Base-by-base conservation (phyloP, 2,888 invertebrate species). In the Pterobdella sp. region DNA sequence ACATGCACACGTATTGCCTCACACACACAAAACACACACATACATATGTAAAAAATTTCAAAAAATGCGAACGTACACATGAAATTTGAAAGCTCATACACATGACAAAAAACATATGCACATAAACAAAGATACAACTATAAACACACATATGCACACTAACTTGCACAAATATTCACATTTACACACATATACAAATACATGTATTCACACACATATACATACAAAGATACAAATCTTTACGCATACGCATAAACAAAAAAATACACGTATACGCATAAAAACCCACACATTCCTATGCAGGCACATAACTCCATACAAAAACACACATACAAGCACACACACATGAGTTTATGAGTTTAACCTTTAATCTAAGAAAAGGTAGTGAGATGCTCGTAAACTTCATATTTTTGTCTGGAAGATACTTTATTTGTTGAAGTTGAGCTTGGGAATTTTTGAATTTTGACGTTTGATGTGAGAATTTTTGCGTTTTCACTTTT, bases 281-380 rank as follows among this genome's bases (percentile, higher is more conserved):
- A 10, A 26, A 10, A 63, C 63, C 7, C 63, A 63, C 63, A 63
- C 63, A 63, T n/a, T 14, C 63, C 7, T 10, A 63, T 26, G n/a
- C 63, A 63, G 7, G n/a, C 63, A 63, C n/a, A 63, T 26, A 63
- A 10, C 7, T 26, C 7, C 63, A 63, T n/a, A 63, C 63, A 63
- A 7, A 63, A 10, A 26, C 63, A 63, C 63, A 63, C 63, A 63
- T n/a, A 63, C 63, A 63, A 7, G n/a, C 63, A 63, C 63, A 63
- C 63, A 63, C 63, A 63, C 63, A 63, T 26, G n/a, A 10, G n/a
- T 18, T 49, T 49, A n/a, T 18, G n/a, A n/a, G n/a, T 18, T 49
- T 49, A 49, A 18, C 14, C n/a, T 49, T 49, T 49, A 18, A n/a
- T 49, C n/a, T 49, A n/a, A 49, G n/a, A 49, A 49, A 18, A 18